phyloP scores from a whole-genome alignment of 2,113 vertebrate genomes.

The Heptranchias perlo region DNA sequence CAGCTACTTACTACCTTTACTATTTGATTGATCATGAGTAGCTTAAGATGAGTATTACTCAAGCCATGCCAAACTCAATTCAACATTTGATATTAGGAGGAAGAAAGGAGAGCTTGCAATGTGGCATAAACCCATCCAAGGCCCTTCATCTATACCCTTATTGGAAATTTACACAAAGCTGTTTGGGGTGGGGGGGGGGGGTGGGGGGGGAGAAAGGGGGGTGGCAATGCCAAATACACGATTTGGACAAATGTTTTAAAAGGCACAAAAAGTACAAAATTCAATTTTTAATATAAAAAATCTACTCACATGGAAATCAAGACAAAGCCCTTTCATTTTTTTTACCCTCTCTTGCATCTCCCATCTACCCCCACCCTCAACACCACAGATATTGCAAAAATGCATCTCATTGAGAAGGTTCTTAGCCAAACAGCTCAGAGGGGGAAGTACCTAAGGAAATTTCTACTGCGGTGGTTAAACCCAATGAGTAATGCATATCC shows the following conservation, averaged over 20 bases:
- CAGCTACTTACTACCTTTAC: neutral
- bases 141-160: neutral
- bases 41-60: neutral
- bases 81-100: neutral
- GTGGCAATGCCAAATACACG: no score
- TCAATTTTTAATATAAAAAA: neutral
- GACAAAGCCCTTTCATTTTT: neutral
- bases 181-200: no score
- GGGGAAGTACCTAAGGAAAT: neutral
- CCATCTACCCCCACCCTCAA: neutral
- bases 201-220: no score
- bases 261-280: neutral
- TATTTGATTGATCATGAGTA: neutral
- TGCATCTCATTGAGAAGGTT: neutral
- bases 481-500: neutral
- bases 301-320: neutral
- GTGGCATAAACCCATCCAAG: neutral
- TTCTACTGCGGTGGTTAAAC: neutral
- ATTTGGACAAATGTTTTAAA: neutral
- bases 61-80: neutral
- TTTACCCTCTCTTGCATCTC: neutral
- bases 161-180: neutral
- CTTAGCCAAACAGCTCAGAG: neutral
- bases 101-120: neutral
- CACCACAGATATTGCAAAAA: neutral